These are phyloP conservation scores for Oryzias curvinotus DNA, from an alignment of 2,113 vertebrate species.

Conservation along the genomic window DNA sequence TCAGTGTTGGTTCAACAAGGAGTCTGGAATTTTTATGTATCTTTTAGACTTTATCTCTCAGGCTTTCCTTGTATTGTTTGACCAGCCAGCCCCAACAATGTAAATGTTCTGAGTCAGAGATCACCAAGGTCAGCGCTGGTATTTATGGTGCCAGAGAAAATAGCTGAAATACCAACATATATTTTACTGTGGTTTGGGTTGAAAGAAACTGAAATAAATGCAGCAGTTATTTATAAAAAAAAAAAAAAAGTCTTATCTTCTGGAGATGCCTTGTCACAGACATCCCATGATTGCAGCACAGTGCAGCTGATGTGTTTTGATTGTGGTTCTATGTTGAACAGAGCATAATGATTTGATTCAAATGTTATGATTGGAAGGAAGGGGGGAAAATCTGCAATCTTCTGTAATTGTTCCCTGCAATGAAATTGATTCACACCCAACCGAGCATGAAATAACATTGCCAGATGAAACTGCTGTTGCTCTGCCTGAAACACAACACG, in stretches of 20 bases:
- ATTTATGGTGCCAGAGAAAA: slow-evolving; percentile 53
- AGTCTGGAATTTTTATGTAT: slow-evolving; percentile 23
- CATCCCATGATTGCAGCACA: slow-evolving; percentile 37
- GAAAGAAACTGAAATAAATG: slow-evolving; percentile 36
- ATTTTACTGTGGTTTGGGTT: slow-evolving; percentile 44
- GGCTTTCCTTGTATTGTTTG: slow-evolving; percentile 57
- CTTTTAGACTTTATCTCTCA: slow-evolving; percentile 7
- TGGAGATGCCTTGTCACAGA: slow-evolving; percentile 43
- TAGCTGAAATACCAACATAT: slow-evolving; percentile 17
- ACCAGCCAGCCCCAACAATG: slow-evolving; percentile 56
- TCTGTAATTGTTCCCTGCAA: slow-evolving; percentile 80
- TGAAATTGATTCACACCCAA: slow-evolving; percentile 82
- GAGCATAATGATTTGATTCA: slow-evolving; percentile 70
- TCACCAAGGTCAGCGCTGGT: slow-evolving; percentile 55
- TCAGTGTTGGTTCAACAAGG: slow-evolving; percentile 51
- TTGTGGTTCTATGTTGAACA: slow-evolving; percentile 57
- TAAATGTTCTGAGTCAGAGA: slow-evolving; percentile 62
- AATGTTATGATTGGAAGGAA: slow-evolving; percentile 72
- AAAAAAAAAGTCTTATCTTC: slow-evolving; percentile 29
- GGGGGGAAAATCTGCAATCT: slow-evolving; percentile 67
- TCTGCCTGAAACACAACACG: slow-evolving; percentile 73
- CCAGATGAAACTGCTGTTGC: slow-evolving; percentile 79
- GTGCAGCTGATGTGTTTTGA: slow-evolving; percentile 58
- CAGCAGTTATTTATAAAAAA: slow-evolving; percentile 5
- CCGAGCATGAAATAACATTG: slow-evolving; percentile 82